Evolutionary conservation across 2,888 invertebrate genomes (phyloP), one percentile per base, ranked within the genome.

Genomic region (Heliconius sara): DNA sequence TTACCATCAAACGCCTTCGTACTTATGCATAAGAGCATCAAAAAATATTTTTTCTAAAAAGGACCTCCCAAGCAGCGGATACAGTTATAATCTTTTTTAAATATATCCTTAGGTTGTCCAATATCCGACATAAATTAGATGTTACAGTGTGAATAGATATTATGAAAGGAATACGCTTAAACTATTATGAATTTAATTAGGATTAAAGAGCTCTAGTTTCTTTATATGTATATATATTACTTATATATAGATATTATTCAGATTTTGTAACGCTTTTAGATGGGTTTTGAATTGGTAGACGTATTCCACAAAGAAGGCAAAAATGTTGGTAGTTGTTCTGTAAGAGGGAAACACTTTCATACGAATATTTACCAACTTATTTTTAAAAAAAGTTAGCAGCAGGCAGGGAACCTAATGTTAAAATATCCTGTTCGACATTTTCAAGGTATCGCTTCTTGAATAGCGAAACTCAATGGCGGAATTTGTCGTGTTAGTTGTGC

Each of bases 1-100:
- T 57, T 57, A 57, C 22, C 22, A 22, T 57, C 52, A 22, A 2
- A 57, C 19, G 2, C 19, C 22, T 16, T 57, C 7, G 7, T 52
- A 52, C 16, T 22, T 16, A 6, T 5, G 19, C 22, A 52, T 0
- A 52, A 22, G 19, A 22, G 10, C 57, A 57, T 57, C 22, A 60
- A n/a, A 60, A 10, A 60, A n/a, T 0, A 60, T 60, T 43, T 75
- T 63, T 27, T 25, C 22, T 12, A n/a, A 27, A 30, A 60, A 60
- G 63, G 65, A 75, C 65, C 75, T 19, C 75, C 75, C 47, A 75
- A 66, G 47, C 25, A 27, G 75, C 75, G 75, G 75, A 75, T 66
- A 65, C 47, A 27, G 7, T 39, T 52, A 19, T 72, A 43, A 75
- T 72, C 52, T 57, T 27, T 30, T 52, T 13, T 57, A 57, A 52